Percentiles rank a stretch among this genome's conserved stretches.
Conservation (phyloP, 2,113 vertebrate genomes). For the Percina caprodes region DNA sequence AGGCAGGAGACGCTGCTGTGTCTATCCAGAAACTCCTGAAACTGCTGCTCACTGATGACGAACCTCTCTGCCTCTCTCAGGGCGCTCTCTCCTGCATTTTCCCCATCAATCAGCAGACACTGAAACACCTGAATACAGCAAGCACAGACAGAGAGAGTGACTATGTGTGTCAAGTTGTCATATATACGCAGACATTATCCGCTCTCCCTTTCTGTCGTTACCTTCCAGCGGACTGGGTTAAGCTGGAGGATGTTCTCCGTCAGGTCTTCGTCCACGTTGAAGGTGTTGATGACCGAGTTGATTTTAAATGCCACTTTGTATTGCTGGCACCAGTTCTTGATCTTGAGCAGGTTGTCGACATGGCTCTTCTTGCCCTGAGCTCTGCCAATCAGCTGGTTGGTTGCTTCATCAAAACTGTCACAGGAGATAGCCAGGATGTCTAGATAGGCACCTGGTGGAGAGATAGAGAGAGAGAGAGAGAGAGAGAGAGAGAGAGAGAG, state of each 20-base stretch:
- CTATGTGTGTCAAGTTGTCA: no score
- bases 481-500: not conserved
- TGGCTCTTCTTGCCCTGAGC: conserved; percentile 91
- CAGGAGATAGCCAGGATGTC: conserved; percentile 97
- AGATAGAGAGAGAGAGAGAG: not conserved
- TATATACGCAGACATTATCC: not conserved
- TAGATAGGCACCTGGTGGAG: conserved; percentile 86
- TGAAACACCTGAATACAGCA: conserved; percentile 89
- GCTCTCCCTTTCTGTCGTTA: conserved; percentile 48
- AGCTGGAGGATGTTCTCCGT: conserved; percentile 84
- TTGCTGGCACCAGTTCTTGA: conserved; percentile 88
- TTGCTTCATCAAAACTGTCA: conserved; percentile 92
- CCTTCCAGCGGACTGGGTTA: conserved; percentile 95
- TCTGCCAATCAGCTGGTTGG: conserved; percentile 92
- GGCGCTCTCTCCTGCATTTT: conserved; percentile 89
- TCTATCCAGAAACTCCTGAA: conserved; percentile 88
- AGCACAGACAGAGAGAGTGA: not conserved
- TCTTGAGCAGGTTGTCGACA: conserved; percentile 87
- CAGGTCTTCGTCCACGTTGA: conserved; percentile 94
- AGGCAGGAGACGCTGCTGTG: conserved; percentile 88
- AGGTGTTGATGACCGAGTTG: conserved; percentile 95
- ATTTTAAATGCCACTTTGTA: conserved; percentile 96
- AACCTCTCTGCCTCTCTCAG: conserved; percentile 92
- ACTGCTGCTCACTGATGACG: conserved; percentile 87
- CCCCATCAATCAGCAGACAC: conserved; percentile 93